phyloP scores from a whole-genome alignment of 2,888 invertebrate genomes.

The Oegoconia quadripuncta region DNA sequence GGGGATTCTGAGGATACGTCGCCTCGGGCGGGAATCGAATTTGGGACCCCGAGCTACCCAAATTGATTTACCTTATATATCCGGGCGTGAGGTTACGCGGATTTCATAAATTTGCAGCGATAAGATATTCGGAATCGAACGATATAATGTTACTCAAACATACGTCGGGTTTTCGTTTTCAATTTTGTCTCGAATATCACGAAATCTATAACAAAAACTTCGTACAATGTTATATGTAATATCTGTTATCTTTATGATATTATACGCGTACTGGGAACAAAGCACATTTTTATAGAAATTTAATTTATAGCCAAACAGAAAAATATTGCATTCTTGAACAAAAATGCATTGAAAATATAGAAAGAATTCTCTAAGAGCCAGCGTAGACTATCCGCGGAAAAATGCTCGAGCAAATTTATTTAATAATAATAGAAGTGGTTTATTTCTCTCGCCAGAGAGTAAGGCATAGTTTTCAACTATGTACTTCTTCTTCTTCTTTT shows the following conservation, averaged over 20 bases:
- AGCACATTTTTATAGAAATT: not conserved
- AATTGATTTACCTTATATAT: slow-evolving; percentile 70
- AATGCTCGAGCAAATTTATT: too few species aligned
- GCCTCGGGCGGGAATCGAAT: slow-evolving; percentile 67
- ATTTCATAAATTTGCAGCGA: slow-evolving; percentile 38
- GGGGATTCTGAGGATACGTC: slow-evolving; percentile 54
- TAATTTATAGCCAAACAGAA: not conserved
- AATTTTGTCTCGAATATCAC: too few species aligned
- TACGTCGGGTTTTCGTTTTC: slow-evolving; percentile 7
- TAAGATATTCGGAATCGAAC: not conserved
- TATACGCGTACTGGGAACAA: not conserved
- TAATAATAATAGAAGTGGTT: too few species aligned
- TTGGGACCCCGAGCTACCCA: slow-evolving; percentile 61
- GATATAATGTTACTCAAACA: slow-evolving; percentile 3
- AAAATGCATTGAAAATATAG: too few species aligned
- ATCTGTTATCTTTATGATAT: too few species aligned
- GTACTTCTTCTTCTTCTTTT: too few species aligned
- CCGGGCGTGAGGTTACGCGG: slow-evolving; percentile 39
- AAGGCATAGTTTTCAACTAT: too few species aligned
- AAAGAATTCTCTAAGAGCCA: too few species aligned
- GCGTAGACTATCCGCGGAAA: too few species aligned
- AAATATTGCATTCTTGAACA: too few species aligned
- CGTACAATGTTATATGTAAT: too few species aligned
- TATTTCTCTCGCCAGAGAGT: too few species aligned
- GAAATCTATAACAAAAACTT: not conserved